Base-by-base conservation (phyloP, 2,888 invertebrate species). In the Stratiomys singularior region DNA sequence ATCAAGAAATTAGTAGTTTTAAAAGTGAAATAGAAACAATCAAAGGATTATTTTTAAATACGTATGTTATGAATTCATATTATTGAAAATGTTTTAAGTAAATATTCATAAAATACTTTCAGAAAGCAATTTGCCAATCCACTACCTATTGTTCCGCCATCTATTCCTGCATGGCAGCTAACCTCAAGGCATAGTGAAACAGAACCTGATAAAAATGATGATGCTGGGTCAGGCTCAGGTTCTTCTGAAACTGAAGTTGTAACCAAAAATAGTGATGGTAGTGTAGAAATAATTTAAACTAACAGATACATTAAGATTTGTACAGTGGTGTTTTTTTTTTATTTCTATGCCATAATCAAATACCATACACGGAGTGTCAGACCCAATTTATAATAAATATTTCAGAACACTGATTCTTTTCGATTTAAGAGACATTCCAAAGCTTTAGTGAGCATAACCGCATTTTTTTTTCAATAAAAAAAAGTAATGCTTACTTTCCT, bases 131-230 rank as follows among this genome's bases (percentile, higher is more conserved):
- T 95, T 86, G 93, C 94, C 23, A 90, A 91, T 13, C 90, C 93
- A 1, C 90, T 88, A 13, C 89, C 91, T 1, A 87, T 90, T 0
- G 90, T 91, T 28, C 91, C 91, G 0, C 90, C 92, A 0, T 93
- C 93, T 0, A 94, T 95, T 82, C 94, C 95, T 23, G 91, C 93
- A 15, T 95, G 95, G 95, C 94, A 95, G 85, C 87, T 94, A 78
- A 91, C 83, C 27, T 82, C 85, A 58, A 83, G 82, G 23, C 84
- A 89, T 87, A 80, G 79, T 63, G 82, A 83, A 58, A 85, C 85
- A 77, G 87, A 87, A 77, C 88, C 87, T 76, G 87, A 87, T 60
- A 88, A 88, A 77, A 88, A 89, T 79, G 89, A 89, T 81, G 90
- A 90, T 79, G 89, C 92, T 1, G 92, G 92, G 0, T 89, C 89